Base-by-base conservation (phyloP, 2,113 vertebrate species). In the Aegotheles bennettii region DNA sequence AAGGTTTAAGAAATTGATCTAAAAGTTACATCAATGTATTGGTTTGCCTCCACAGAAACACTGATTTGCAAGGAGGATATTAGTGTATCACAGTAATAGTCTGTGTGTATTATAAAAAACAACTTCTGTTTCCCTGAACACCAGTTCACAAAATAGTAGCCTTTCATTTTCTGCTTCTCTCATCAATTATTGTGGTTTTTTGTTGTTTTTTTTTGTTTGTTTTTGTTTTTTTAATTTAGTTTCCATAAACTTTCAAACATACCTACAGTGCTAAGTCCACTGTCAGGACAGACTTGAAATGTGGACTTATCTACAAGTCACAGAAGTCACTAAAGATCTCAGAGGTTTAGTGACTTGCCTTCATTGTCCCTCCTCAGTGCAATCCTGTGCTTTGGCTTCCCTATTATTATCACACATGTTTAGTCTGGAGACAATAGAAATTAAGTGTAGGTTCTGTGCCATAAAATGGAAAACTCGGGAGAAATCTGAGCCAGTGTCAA, bases 351-450 rank as follows among this genome's bases (percentile, higher is more conserved):
- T 45, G 20, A 50, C 20, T 42, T 84, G 36, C 4, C 6, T 89
- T 82, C 69, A 11, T 3, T 19, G 3, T 13, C 8, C 5, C 0
- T 25, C 36, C 16, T 59, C 68, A 36, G 6, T 25, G 33, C 0
- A 3, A 63, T 68, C 18, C 43, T 54, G 13, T n/a, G 33, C 35
- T 40, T 75, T 54, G 40, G 9, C 48, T 57, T 64, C 35, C 9
- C 15, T 67, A 18, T 20, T 40, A 33, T 16, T 8, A 2, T 5
- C 7, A 13, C 53, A 67, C 8, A 18, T 13, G 8, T 86, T 89
- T 86, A 65, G 19, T 35, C n/a, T 10, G 12, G 25, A 95, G 47
- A 50, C 40, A 33, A 7, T 2, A n/a, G 35, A 78, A 67, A 70
- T 54, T 33, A 61, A 26, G 51, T 78, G 17, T 15, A 51, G 21